These are phyloP conservation scores for Pitangus sulphuratus DNA, from an alignment of 2,797 vertebrate species.

Conservation along the genomic window DNA sequence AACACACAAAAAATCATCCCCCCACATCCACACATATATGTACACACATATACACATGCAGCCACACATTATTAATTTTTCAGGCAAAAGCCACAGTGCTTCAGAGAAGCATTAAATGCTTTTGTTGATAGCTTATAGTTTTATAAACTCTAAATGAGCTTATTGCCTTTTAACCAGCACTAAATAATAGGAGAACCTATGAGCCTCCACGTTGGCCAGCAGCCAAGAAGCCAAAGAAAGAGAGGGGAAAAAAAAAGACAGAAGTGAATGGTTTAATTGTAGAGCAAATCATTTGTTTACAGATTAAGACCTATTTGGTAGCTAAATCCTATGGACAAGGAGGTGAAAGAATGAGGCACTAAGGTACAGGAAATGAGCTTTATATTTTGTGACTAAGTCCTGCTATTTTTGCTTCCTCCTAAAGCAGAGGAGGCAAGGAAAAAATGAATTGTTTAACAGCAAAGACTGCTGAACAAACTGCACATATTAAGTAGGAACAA, in stretches of 20 bases:
- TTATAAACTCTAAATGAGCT: slow-evolving; percentile 81
- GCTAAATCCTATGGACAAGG: slow-evolving; percentile 71
- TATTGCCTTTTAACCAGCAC: slow-evolving; percentile 81
- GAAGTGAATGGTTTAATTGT: slow-evolving; percentile 79
- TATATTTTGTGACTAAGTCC: slow-evolving; percentile 64
- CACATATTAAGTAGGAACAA: slow-evolving; percentile 57
- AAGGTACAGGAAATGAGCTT: slow-evolving; percentile 71
- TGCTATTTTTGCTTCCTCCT: slow-evolving; percentile 48
- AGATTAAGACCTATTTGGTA: slow-evolving; percentile 79
- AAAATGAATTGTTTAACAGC: slow-evolving; percentile 62
- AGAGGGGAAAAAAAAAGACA: background rate
- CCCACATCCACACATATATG: fast-evolving
- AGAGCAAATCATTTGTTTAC: slow-evolving; percentile 81
- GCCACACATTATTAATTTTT: slow-evolving; percentile 62
- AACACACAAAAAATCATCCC: background rate
- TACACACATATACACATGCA: background rate
- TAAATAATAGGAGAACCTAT: slow-evolving; percentile 77
- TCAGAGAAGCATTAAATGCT: slow-evolving; percentile 72
- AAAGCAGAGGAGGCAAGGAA: slow-evolving; percentile 1
- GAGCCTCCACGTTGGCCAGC: slow-evolving; percentile 72
- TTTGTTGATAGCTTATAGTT: slow-evolving; percentile 78
- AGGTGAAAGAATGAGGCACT: slow-evolving; percentile 68
- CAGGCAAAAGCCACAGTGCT: slow-evolving; percentile 31
- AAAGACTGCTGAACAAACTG: slow-evolving; percentile 44
- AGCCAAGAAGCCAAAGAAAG: slow-evolving; percentile 69